These are phyloP conservation scores for Drosophila ustulata DNA, from an alignment of 2,888 invertebrate species.

Conservation along the genomic window DNA sequence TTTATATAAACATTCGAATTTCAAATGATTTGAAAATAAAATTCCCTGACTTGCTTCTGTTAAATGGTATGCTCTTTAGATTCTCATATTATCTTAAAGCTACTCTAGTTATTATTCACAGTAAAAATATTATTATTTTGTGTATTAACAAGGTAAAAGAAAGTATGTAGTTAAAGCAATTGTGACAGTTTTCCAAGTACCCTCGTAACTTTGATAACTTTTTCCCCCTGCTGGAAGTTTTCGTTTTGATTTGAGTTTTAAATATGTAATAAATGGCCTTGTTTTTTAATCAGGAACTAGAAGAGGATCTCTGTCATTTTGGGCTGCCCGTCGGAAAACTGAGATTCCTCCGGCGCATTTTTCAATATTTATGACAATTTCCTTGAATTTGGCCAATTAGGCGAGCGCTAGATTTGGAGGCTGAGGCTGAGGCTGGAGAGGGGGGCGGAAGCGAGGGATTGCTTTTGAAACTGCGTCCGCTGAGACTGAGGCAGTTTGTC, in stretches of 20 bases:
- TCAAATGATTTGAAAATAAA: too few relatives aligned
- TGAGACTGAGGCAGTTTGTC: slow-evolving; percentile 29
- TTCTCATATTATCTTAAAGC: too few relatives aligned
- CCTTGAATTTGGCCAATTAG: slow-evolving; percentile 22
- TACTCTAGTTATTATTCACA: too few relatives aligned
- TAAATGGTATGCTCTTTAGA: too few relatives aligned
- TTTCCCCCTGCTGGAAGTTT: neutral
- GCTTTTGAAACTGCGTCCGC: slow-evolving; percentile 1
- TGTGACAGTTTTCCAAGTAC: too few relatives aligned
- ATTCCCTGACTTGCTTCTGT: too few relatives aligned
- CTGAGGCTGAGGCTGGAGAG: neutral
- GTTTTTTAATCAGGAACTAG: neutral
- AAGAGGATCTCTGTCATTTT: slow-evolving; percentile 4
- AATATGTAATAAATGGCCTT: neutral
- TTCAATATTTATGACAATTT: slow-evolving; percentile 10
- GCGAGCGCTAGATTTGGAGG: neutral
- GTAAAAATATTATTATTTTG: too few relatives aligned
- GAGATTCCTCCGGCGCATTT: neutral
- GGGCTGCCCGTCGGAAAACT: neutral
- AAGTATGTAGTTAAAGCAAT: too few relatives aligned
- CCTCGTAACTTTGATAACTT: too few relatives aligned
- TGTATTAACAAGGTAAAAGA: too few relatives aligned
- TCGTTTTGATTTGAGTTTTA: neutral
- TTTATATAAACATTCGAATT: too few relatives aligned
- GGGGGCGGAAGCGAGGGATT: neutral